These are phyloP conservation scores for Eurystomus gularis DNA, from an alignment of 2,113 vertebrate species.

Conservation along the genomic window DNA sequence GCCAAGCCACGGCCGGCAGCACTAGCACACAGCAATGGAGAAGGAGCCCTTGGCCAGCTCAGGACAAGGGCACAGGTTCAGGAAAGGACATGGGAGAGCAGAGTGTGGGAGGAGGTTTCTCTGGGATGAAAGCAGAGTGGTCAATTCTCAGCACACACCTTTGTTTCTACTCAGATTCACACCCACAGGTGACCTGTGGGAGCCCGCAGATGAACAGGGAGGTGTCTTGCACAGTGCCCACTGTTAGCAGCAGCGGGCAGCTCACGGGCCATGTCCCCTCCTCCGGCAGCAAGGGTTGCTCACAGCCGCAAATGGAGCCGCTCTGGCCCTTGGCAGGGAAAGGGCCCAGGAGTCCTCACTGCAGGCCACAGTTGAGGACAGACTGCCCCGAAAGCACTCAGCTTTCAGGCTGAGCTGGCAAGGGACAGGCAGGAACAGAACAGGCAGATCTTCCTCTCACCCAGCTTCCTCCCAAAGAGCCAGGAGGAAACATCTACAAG, in stretches of 20 bases:
- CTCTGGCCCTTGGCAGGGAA: not conserved
- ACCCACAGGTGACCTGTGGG: not conserved
- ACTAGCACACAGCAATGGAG: not conserved
- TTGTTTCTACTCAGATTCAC: not conserved
- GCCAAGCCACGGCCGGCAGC: not conserved
- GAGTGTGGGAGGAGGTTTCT: not conserved
- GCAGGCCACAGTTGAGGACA: not conserved
- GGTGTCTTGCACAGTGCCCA: fast-evolving
- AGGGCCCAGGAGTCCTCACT: not conserved
- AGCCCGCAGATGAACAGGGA: not conserved
- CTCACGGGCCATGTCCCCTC: not conserved
- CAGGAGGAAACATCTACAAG: not conserved
- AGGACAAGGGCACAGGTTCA: not conserved
- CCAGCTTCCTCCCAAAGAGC: not conserved
- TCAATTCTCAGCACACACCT: not conserved
- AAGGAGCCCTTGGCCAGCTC: not conserved
- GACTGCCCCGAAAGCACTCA: fast-evolving
- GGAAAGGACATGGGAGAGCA: not conserved
- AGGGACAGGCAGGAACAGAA: not conserved
- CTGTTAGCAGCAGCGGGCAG: fast-evolving
- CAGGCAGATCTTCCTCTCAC: not conserved
- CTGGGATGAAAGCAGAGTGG: not conserved
- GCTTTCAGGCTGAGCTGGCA: not conserved
- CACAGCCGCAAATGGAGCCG: not conserved
- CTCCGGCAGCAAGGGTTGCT: not conserved